These are phyloP conservation scores for Myrmecobius fasciatus DNA, from an alignment of 2,113 vertebrate genomes.

Conservation along the genomic window DNA sequence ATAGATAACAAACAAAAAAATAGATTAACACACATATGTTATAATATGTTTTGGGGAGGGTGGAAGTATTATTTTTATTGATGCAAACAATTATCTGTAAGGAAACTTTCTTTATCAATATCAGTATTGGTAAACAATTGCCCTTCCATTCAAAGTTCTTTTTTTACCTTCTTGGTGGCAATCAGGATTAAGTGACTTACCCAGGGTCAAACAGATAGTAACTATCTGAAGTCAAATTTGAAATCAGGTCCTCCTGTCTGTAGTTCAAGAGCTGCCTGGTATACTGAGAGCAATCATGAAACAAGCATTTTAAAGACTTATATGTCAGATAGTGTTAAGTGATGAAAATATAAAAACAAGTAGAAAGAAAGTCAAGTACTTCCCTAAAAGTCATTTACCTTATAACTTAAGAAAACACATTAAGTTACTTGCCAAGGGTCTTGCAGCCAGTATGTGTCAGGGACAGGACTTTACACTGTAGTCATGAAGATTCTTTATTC, in stretches of 20 bases:
- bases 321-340: neutral
- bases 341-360: neutral
- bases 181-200: neutral
- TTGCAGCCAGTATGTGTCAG: neutral
- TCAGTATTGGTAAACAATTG: neutral
- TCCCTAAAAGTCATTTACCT: conserved; percentile 56
- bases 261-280: neutral
- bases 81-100: neutral
- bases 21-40: neutral
- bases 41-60: too few species aligned
- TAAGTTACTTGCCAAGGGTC: neutral
- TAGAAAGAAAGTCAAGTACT: neutral
- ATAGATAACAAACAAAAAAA: neutral
- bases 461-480: neutral
- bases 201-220: too few species aligned
- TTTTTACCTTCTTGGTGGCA: neutral
- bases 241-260: too few species aligned
- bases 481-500: neutral
- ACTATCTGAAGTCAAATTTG: too few species aligned
- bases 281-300: neutral
- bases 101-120: neutral
- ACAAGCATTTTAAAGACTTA: neutral
- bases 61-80: neutral
- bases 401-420: neutral
- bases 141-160: neutral